Evolutionary conservation across 2,797 vertebrate genomes (phyloP).

Genomic region (Spheniscus humboldti): DNA sequence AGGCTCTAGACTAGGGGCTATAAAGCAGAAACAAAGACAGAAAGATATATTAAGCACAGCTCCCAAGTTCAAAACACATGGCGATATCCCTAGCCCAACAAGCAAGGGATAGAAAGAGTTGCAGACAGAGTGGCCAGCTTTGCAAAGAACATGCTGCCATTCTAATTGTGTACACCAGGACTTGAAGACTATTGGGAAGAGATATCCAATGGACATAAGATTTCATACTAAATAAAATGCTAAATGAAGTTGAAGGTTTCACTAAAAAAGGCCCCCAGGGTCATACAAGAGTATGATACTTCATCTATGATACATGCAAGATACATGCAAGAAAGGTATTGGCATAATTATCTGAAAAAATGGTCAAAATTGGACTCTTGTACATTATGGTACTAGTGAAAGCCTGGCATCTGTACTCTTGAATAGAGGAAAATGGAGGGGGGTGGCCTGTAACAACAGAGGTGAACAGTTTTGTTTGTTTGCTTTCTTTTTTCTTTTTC

Average conservation of each 20-base stretch:
- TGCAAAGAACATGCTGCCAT: background rate
- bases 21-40: background rate
- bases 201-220: background rate
- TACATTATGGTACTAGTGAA: background rate
- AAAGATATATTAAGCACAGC: background rate
- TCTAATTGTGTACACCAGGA: background rate
- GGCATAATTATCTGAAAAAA: background rate
- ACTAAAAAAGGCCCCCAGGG: background rate
- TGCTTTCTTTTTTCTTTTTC: background rate
- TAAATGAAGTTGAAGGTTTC: background rate
- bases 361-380: background rate
- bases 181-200: background rate
- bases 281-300: background rate
- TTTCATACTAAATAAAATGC: background rate
- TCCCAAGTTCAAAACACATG: background rate
- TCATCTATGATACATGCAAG: background rate
- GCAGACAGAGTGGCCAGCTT: background rate
- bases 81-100: background rate
- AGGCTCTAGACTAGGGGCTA: background rate
- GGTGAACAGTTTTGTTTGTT: background rate
- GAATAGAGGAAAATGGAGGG: background rate
- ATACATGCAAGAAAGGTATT: background rate
- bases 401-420: background rate
- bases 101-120: background rate
- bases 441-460: background rate